phyloP scores from a whole-genome alignment of 2,888 invertebrate genomes.

The Hololepta plana region DNA sequence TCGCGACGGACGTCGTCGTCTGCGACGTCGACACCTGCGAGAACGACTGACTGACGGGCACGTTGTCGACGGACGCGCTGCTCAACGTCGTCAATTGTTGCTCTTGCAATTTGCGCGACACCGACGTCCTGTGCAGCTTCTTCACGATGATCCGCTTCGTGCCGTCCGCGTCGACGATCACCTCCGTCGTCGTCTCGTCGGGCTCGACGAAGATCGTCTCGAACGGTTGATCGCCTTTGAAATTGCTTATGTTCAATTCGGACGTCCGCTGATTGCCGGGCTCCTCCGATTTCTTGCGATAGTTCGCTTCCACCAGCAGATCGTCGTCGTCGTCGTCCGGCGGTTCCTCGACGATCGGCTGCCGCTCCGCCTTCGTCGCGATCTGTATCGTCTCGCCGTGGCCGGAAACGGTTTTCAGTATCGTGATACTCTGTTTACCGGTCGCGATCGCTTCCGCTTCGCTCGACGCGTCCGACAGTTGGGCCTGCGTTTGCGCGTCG shows the following conservation, averaged over 20 bases:
- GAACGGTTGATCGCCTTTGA: conserved; percentile 50
- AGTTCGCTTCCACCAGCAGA: conserved; percentile 49
- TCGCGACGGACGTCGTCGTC: conserved; percentile 35
- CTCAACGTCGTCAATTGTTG: conserved; percentile 27
- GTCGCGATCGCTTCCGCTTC: conserved; percentile 27
- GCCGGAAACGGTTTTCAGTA: conserved; percentile 41
- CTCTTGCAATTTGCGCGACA: conserved; percentile 44
- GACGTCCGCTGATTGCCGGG: conserved; percentile 36
- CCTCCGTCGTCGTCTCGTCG: conserved; percentile 66
- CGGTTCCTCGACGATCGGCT: conserved; percentile 31
- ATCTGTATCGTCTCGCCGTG: conserved; percentile 57
- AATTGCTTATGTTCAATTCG: conserved; percentile 52
- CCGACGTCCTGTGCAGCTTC: conserved; percentile 49
- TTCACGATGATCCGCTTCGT: conserved; percentile 62
- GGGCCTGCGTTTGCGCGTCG: conserved; percentile 40
- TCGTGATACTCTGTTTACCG: conserved; percentile 44
- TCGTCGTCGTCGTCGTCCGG: no score
- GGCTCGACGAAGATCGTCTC: conserved; percentile 69
- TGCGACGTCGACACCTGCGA: conserved; percentile 50
- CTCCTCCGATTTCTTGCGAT: conserved; percentile 33
- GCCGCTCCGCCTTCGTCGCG: conserved; percentile 39
- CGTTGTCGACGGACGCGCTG: conserved; percentile 28
- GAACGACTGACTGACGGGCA: conserved; percentile 43
- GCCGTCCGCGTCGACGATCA: conserved; percentile 64
- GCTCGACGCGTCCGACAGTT: conserved; percentile 15